A percentile compares a stretch with the other conserved stretches of the same genome.
These are phyloP conservation scores for Tetragonisca angustula DNA, from an alignment of 2,888 invertebrate species.

Conservation along the genomic window DNA sequence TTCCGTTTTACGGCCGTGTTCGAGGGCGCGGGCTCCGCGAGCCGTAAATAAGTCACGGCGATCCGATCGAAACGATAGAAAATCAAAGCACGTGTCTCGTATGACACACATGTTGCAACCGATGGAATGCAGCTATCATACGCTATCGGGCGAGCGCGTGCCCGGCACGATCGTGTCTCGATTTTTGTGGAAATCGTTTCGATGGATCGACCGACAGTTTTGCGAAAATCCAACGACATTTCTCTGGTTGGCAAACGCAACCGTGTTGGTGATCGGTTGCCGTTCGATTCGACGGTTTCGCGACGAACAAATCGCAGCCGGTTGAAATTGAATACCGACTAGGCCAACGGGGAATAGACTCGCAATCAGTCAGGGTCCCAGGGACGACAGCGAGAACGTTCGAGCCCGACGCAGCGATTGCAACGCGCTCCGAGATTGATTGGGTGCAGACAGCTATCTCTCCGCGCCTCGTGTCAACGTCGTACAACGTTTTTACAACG, in stretches of 20 bases:
- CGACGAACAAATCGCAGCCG: constrained; percentile 43
- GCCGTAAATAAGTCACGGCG: constrained; percentile 76
- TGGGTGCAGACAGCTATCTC: constrained; percentile 2
- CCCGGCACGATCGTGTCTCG: constrained; percentile 53
- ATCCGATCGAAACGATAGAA: constrained; percentile 75
- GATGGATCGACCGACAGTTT: neutral
- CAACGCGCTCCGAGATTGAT: constrained; percentile 3
- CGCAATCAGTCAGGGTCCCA: neutral
- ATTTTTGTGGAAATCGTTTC: constrained; percentile 65
- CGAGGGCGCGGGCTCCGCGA: constrained; percentile 47
- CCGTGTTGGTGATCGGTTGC: neutral
- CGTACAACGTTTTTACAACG: neutral
- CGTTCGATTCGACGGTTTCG: constrained; percentile 33
- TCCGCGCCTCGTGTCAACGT: constrained; percentile 7
- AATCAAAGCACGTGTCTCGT: constrained; percentile 82
- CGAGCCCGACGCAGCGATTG: neutral
- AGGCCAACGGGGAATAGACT: constrained; percentile 24
- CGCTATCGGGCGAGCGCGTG: constrained; percentile 66
- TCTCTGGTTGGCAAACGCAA: constrained; percentile 44
- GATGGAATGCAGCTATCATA: constrained; percentile 79
- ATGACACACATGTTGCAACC: constrained; percentile 83
- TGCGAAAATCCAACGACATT: constrained; percentile 58
- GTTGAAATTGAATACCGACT: constrained; percentile 49
- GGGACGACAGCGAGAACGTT: constrained; percentile 23
- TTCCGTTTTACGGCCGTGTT: constrained; percentile 52